phyloP scores from a whole-genome alignment of 2,113 vertebrate genomes.

The Syrrhaptes paradoxus region DNA sequence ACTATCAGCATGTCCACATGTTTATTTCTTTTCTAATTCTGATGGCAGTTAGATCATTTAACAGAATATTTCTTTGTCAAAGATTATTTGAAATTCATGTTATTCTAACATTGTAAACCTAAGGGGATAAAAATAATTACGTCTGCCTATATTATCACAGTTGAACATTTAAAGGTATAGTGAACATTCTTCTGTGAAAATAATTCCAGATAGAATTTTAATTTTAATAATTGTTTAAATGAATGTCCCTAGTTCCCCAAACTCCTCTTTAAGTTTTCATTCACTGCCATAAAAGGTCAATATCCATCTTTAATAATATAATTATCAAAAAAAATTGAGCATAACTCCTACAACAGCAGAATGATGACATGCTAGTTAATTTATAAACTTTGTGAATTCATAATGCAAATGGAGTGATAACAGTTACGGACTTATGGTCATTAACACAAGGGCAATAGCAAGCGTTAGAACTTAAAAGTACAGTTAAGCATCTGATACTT shows the following conservation, averaged over 20 bases:
- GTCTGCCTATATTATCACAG: conserved; percentile 1
- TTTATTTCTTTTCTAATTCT: conserved; percentile 62
- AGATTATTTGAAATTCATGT: conserved; percentile 63
- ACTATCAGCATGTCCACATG: conserved; percentile 70
- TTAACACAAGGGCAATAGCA: not conserved
- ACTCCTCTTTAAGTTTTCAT: not conserved
- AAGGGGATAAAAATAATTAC: conserved; percentile 19
- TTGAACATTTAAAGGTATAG: conserved; percentile 9
- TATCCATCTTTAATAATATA: not conserved
- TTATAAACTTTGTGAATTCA: not conserved
- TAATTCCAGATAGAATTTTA: not conserved
- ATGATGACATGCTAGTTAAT: not conserved
- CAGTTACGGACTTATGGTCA: accelerated
- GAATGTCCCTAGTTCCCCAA: not conserved
- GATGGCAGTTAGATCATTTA: conserved; percentile 61
- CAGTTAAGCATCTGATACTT: not conserved
- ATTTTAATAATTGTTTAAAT: not conserved
- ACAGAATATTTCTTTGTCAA: conserved; percentile 34
- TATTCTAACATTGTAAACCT: conserved; percentile 51
- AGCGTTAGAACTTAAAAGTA: not conserved
- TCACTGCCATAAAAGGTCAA: not conserved
- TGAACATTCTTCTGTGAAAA: not conserved
- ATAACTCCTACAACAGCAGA: not conserved
- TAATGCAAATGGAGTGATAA: not conserved
- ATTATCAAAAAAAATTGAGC: not conserved